phyloP scores from a whole-genome alignment of 2,797 vertebrate genomes.

The Staurois parvus region DNA sequence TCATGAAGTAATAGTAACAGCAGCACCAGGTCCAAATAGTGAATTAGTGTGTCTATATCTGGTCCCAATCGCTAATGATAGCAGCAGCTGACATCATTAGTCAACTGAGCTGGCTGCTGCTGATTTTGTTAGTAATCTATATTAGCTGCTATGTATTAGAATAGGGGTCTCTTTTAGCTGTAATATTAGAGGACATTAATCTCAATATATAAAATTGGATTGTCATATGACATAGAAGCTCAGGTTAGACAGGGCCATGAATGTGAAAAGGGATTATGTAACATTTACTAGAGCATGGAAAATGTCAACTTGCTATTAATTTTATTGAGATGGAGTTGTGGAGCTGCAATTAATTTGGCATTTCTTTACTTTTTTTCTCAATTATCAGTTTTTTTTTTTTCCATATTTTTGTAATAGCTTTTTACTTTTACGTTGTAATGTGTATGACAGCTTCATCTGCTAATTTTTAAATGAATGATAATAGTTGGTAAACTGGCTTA shows the following conservation, averaged over 20 bases:
- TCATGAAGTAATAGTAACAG: background rate
- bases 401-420: too few species aligned
- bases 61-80: background rate
- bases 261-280: slow-evolving; percentile 25
- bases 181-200: slow-evolving; percentile 23
- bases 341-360: background rate
- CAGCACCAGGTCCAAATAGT: slow-evolving; percentile 6
- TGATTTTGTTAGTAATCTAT: slow-evolving; percentile 27
- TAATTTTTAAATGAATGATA: too few species aligned
- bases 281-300: slow-evolving; percentile 18
- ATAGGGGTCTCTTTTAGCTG: slow-evolving; percentile 15
- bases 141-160: slow-evolving; percentile 8
- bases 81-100: slow-evolving; percentile 24
- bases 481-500: too few species aligned
- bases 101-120: background rate
- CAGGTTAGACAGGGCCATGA: slow-evolving; percentile 14
- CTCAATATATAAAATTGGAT: slow-evolving; percentile 20
- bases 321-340: background rate
- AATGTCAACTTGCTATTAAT: slow-evolving; percentile 1
- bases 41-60: background rate
- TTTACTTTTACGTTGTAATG: too few species aligned
- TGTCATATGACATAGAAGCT: slow-evolving; percentile 25
- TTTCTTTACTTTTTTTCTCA: background rate
- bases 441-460: too few species aligned
- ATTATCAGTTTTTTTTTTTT: too few species aligned